Conservation (phyloP, 2,113 vertebrate genomes). For the Tretioscincus oriximinensis region DNA sequence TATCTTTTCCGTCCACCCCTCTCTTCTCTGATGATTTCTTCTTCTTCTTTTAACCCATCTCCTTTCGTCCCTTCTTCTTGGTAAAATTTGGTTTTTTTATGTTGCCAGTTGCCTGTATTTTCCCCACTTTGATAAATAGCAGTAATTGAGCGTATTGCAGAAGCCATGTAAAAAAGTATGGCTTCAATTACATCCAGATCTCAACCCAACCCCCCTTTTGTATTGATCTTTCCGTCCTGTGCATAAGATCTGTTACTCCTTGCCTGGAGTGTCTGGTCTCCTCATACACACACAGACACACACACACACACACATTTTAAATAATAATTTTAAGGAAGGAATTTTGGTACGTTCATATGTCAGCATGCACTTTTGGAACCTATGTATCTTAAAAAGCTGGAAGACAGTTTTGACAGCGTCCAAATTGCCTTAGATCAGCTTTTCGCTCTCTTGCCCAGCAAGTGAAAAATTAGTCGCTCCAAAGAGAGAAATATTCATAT, state of each 20-base stretch:
- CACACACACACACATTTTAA: slow-evolving; percentile 39
- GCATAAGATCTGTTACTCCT: slow-evolving; percentile 68
- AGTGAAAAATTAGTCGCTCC: slow-evolving; percentile 42
- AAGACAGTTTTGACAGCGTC: slow-evolving; percentile 7
- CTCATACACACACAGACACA: background rate
- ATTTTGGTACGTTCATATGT: slow-evolving; percentile 66
- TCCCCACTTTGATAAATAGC: slow-evolving; percentile 82
- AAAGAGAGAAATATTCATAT: slow-evolving; percentile 44
- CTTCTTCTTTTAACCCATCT: background rate
- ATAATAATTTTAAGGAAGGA: slow-evolving; percentile 37
- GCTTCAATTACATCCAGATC: slow-evolving; percentile 78
- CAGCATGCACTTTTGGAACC: slow-evolving; percentile 58
- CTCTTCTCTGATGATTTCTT: slow-evolving; percentile 71
- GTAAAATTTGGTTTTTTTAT: slow-evolving; percentile 81
- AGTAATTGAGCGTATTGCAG: slow-evolving; percentile 78
- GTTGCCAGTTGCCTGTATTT: slow-evolving; percentile 76
- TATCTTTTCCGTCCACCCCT: slow-evolving; percentile 68
- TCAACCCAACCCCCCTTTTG: slow-evolving; percentile 65
- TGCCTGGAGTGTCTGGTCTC: slow-evolving; percentile 59
- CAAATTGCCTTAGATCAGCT: slow-evolving; percentile 34
- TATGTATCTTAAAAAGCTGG: slow-evolving; percentile 21
- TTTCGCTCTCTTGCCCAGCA: slow-evolving; percentile 25
- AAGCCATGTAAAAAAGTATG: slow-evolving; percentile 79
- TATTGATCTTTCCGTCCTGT: slow-evolving; percentile 71
- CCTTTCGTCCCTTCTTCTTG: slow-evolving; percentile 58